Base-by-base conservation (phyloP, 2,113 vertebrate species). In the Malurus melanocephalus region DNA sequence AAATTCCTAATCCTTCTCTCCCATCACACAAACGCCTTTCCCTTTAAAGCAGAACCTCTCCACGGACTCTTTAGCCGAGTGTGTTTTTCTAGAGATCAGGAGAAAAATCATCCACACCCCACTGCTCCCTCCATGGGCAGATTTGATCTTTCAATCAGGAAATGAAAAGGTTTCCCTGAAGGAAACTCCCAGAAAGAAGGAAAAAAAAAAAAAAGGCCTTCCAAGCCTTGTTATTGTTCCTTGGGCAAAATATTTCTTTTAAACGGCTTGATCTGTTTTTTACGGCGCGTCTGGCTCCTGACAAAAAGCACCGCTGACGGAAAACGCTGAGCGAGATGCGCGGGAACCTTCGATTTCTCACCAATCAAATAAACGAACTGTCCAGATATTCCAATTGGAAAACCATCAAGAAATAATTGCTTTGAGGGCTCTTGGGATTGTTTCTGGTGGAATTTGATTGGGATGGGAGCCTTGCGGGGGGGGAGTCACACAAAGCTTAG, bases 121-220 rank as follows among this genome's bases (percentile, higher is more conserved):
- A 71, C 72, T 93, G 79, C 87, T 92, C 65, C 82, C 82, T 91
- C 87, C 68, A 62, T 17, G 79, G 85, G 85, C 93, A 32, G 56
- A 93, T 90, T 73, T 87, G 65, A 75, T 87, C 91, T 92, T 92
- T 87, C 87, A 62, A 71, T 94, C 79, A 64, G 78, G 26, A 80
- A 90, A 90, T 77, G 79, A 91, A 94, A 91, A 92, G 56, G n/a
- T 87, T 85, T 89, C 93, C 91, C 91, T 80, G 16, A 89, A 94
- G 94, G 72, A 88, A 95, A 87, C 79, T 93, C 89, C 61, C 28
- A 69, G 85, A 59, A 90, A 79, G 81, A 46, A 78, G 66, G 45
- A 48, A 49, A 67, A 67, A 78, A 67, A 67, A 78, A 33, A 67
- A 67, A 67, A 78, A 38, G 64, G 28, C n/a, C 72, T 89, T 85